Evolutionary conservation across 2,888 invertebrate species (phyloP).

Genomic region (Zelleria hepariella): DNA sequence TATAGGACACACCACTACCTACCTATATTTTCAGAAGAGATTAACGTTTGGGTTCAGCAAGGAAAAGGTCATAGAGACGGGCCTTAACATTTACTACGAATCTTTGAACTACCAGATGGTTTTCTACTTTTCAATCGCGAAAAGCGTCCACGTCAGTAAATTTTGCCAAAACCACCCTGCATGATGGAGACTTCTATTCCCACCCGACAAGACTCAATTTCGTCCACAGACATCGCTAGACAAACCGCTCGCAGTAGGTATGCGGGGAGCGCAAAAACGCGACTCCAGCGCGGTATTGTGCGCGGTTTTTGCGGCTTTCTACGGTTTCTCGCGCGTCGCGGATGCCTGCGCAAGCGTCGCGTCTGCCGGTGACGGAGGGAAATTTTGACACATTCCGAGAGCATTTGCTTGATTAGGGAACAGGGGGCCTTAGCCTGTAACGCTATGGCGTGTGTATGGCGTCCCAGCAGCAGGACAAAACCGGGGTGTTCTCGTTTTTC

Average conservation of each 20-base stretch:
- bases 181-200: not conserved
- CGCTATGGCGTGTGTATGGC: too few relatives aligned
- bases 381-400: not conserved
- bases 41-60: too few relatives aligned
- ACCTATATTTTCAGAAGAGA: too few relatives aligned
- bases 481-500: too few relatives aligned
- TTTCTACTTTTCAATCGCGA: not conserved
- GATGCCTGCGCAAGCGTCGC: constrained; percentile 34
- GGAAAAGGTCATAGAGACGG: too few relatives aligned
- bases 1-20: not conserved
- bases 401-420: not conserved
- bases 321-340: constrained; percentile 50
- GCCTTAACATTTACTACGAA: too few relatives aligned
- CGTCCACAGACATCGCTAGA: not conserved
- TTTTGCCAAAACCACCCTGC: too few relatives aligned
- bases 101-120: too few relatives aligned
- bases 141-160: not conserved
- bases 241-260: not conserved
- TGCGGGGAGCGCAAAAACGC: not conserved
- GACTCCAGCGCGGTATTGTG: not conserved
- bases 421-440: too few relatives aligned
- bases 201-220: not conserved
- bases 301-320: constrained; percentile 34
- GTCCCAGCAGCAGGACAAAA: too few relatives aligned
- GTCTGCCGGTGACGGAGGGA: not conserved